Base-by-base conservation (phyloP, 1,140 invertebrate genomes). In the Geopemphigus sp. region DNA sequence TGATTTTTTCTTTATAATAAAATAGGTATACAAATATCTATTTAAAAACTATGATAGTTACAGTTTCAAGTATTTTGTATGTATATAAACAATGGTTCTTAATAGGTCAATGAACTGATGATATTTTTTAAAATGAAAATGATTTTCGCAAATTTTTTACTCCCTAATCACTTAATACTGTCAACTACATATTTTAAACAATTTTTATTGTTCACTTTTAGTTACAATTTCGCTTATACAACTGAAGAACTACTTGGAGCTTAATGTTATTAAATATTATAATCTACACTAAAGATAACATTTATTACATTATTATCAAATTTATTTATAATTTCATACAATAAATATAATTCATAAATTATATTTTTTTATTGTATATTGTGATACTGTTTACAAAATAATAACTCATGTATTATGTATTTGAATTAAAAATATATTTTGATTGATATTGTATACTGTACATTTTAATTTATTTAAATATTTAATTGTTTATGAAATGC, bases 151-250 rank as follows among this genome's bases (percentile, higher is more conserved):
- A n/a, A 8, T 39, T 39, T 8, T 39, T 39, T 39, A 39, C 32
- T 8, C 3, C 32, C 32, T 39, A 39, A 39, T 39, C 8, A 3
- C 8, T 39, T 39, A 59, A 24, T 59, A 24, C 17, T 0, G 17
- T 39, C 15, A 64, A 64, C 19, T 32, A 29, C 4, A 32, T 15
- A 64, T 64, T 63, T 39, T 39, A 32, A 66, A 32, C 12, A 66
- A 47, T 50, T 26, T 50, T 8, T 53, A 50, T 70, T 70, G 32
- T 59, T 74, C 11, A 57, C 10, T 61, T 57, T 56, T 56, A 76
- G 73, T 17, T 76, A 76, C 6, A 76, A 76, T 76, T 59, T 57
- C 61, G 73, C 73, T 45, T 76, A 76, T 61, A 24, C 73, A 1
- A 47, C 73, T 24, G 56, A 76, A 76, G 73, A 76, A 76, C 73